Evolutionary conservation across 1,140 invertebrate genomes (phyloP), one percentile per base, ranked within the genome.

Genomic region (Ephestia elutella): DNA sequence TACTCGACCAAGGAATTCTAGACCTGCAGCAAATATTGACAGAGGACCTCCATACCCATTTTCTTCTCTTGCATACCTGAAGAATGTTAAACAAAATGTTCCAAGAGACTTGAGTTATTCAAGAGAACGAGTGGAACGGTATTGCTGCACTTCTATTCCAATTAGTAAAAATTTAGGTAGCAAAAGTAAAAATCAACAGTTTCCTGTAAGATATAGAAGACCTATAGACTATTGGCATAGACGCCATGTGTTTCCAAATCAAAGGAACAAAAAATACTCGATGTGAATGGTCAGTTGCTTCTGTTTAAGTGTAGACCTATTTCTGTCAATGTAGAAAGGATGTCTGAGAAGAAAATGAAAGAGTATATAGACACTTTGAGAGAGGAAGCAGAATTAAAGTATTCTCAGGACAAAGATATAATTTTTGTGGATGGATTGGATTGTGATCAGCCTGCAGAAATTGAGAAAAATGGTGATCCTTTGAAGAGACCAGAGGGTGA

Each of bases 141-240:
- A 85, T 57, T 90, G 89, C 57, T 84, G 78, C 65, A 80, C 75
- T 9, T 50, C 72, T 21, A 64, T 65, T 55, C 53, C 69, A 18
- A 50, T 65, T 68, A 86, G 71, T 73, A 85, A 79, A 78, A 76
- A 72, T 73, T 51, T 79, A 80, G 75, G 63, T 78, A 80, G 75
- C 59, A 90, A 89, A 80, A 65, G 61, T 53, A 87, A 74, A 75
- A 78, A 69, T 66, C 71, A 80, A 53, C 75, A 81, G 54, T 90
- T 82, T 70, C 87, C 87, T 13, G 64, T 87, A 11, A 73, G 79
- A 66, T 90, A 87, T 57, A 79, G 81, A 63, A 67, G 81, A 56
- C 87, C 89, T 4, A 86, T 89, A 56, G 82, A 85, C 63, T 88
- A 89, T 66, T 90, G 87, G 89, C 71, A 78, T 10, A 64, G 89